Evolutionary conservation across 2,888 invertebrate species (phyloP).

Genomic region (Listrodromus nycthemerus): DNA sequence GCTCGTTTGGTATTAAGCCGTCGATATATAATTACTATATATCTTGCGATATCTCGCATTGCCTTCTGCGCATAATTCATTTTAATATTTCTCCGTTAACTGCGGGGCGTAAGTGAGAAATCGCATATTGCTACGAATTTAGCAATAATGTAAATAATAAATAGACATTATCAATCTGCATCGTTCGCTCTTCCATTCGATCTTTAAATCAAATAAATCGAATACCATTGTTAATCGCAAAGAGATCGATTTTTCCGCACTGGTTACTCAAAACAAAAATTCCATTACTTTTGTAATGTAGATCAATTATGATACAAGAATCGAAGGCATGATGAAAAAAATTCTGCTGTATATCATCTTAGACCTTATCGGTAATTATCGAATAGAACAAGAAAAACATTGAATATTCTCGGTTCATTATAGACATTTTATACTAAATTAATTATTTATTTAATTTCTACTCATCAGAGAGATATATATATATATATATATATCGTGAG

Average conservation of each 20-base stretch:
- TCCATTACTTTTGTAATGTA: conserved; percentile 38
- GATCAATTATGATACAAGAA: conserved; percentile 35
- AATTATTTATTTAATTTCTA: conserved; percentile 65
- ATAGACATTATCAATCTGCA: conserved; percentile 42
- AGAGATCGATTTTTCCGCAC: conserved; percentile 9
- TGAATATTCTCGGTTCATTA: conserved; percentile 51
- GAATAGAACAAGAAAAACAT: conserved; percentile 39
- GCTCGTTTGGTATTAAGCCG: neutral
- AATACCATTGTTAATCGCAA: neutral
- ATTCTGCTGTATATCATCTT: conserved; percentile 9
- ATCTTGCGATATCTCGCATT: conserved; percentile 29
- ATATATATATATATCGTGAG: no score
- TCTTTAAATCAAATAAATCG: conserved; percentile 11
- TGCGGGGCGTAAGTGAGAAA: conserved; percentile 21
- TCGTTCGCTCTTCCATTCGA: conserved; percentile 56
- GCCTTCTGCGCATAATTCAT: conserved; percentile 37
- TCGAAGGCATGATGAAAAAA: conserved; percentile 2
- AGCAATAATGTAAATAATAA: conserved; percentile 58
- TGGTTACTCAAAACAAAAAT: conserved; percentile 6
- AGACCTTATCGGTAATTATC: conserved; percentile 47
- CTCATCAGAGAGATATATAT: conserved; percentile 26
- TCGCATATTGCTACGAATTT: conserved; percentile 54
- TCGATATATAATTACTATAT: conserved; percentile 22
- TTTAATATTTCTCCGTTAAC: conserved; percentile 27
- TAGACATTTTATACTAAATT: conserved; percentile 63